A percentile compares a stretch with the other conserved stretches of the same genome.
Evolutionary conservation across 2,888 invertebrate genomes (phyloP).

Genomic region (Drosophila aldrichi): DNA sequence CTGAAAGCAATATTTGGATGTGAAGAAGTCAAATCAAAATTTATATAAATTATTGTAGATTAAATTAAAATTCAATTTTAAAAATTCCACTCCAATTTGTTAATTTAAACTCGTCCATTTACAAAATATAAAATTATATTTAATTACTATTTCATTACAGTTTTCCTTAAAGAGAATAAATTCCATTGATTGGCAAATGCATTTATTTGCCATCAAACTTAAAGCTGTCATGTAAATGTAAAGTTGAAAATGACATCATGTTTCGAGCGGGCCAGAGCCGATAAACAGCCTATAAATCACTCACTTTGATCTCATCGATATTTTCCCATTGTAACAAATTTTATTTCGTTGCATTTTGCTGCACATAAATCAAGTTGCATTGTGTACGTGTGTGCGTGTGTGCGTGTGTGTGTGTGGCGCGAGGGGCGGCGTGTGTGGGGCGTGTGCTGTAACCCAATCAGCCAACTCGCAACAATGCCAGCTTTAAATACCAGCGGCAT

Average conservation of each 20-base stretch:
- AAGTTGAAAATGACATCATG: slow-evolving; percentile 61
- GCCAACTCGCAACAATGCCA: slow-evolving; percentile 52
- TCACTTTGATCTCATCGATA: slow-evolving; percentile 75
- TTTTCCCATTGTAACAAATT: slow-evolving; percentile 60
- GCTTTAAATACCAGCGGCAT: slow-evolving; percentile 67
- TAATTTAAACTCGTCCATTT: not conserved
- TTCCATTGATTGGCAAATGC: not conserved
- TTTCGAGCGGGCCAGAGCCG: slow-evolving; percentile 42
- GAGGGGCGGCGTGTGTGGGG: not conserved
- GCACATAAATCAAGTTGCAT: slow-evolving; percentile 67
- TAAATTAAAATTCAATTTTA: no score
- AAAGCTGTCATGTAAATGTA: slow-evolving; percentile 55
- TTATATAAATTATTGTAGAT: no score
- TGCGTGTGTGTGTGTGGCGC: slow-evolving; percentile 8
- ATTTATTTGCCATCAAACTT: slow-evolving; percentile 19
- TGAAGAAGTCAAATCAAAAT: no score
- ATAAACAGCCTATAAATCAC: slow-evolving; percentile 75
- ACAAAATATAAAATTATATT: no score
- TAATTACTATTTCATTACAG: not conserved
- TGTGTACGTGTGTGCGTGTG: slow-evolving; percentile 2
- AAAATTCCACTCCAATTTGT: not conserved
- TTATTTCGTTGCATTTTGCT: slow-evolving; percentile 71
- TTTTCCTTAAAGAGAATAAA: not conserved
- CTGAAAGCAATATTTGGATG: no score
- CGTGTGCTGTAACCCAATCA: slow-evolving; percentile 2